Conservation (phyloP, 2,888 invertebrate species). For the Eubasilissa splendida region DNA sequence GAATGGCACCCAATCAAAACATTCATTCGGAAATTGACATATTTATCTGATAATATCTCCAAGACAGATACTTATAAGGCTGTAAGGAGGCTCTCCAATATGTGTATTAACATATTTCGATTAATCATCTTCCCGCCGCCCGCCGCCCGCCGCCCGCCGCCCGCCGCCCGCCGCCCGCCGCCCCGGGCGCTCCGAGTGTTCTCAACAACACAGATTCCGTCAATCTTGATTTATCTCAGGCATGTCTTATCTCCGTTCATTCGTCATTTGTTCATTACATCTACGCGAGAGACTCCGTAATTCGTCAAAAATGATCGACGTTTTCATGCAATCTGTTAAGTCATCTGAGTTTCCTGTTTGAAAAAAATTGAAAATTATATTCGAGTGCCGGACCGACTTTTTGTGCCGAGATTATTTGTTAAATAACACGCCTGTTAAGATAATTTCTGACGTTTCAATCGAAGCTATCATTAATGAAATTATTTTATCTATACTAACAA, state of each 20-base stretch:
- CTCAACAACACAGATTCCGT: conserved; percentile 45
- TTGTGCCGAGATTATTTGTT: no score
- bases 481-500: no score
- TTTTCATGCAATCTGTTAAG: conserved; percentile 4
- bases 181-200: conserved; percentile 31
- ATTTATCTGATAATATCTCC: conserved; percentile 32
- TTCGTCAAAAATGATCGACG: conserved; percentile 31
- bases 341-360: conserved; percentile 4
- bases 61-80: conserved; percentile 30
- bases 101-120: conserved; percentile 46
- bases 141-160: no score
- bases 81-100: conserved; percentile 5
- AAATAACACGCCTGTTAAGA: no score
- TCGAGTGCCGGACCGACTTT: no score
- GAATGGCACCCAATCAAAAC: conserved; percentile 45
- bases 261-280: conserved; percentile 40
- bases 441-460: no score
- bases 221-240: conserved; percentile 48
- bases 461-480: no score
- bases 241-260: conserved; percentile 43
- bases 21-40: conserved; percentile 46
- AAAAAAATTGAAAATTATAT: neutral
- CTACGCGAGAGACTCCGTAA: neutral
- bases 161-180: neutral
- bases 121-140: conserved; percentile 36